Evolutionary conservation across 2,888 invertebrate genomes (phyloP), one percentile per base, ranked within the genome.

Genomic region (Limnephilus rhombicus): DNA sequence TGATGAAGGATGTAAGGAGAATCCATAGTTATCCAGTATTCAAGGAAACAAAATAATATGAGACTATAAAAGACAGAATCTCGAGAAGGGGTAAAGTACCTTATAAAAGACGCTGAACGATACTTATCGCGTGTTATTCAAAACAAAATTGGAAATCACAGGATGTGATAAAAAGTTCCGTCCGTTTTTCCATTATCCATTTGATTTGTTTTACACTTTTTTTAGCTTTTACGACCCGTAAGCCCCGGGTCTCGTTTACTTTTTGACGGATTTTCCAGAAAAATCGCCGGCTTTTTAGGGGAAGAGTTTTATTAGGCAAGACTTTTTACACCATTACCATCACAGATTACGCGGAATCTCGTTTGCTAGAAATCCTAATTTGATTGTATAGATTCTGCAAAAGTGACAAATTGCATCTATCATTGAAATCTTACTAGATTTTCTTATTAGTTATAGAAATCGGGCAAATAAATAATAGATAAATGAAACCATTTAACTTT

Each of bases 121-220:
- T 37, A 31, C 83, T 31, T 37, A 31, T 34, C 83, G 15, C 3
- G 37, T 83, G 31, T 83, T 83, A 83, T 83, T 15, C 18, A 18
- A 34, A 41, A 34, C 15, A 34, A 34, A 34, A 41, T 83, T n/a
- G 34, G 37, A 41, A 34, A 83, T 34, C 83, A 34, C 37, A 0
- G 37, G 37, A n/a, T 83, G 83, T 34, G 83, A 83, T 83, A 83
- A 83, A 83, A 83, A 68, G 24, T n/a, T 68, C 68, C 68, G 68
- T 68, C 68, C 68, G 83, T 83, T 83, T 24, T 83, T 83, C 34
- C 34, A 83, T 83, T 34, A 29, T 86, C 86, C 49, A 45, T 24
- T 18, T 86, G 86, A 86, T 86, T 86, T 86, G 86, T 86, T 86
- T 45, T 45, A 37, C 68, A 24, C 68, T 37, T 41, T 41, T 41